These are phyloP conservation scores for Lagenorhynchus albirostris DNA, from an alignment of 2,113 vertebrate species.

Conservation along the genomic window DNA sequence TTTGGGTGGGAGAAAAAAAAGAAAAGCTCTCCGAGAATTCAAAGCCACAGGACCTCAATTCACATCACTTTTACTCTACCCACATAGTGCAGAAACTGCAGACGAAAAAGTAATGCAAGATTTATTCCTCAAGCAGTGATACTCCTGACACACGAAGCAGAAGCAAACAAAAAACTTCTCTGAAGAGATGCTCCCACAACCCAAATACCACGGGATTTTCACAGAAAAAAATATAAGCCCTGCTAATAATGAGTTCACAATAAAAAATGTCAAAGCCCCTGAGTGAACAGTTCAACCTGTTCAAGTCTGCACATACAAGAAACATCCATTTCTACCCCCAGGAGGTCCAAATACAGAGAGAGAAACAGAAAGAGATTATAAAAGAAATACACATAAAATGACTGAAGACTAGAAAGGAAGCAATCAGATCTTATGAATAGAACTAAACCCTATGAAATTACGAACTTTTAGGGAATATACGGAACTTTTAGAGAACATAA, in stretches of 20 bases:
- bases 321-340: background rate
- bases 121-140: constrained; percentile 24
- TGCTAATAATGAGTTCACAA: constrained; percentile 11
- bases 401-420: constrained; percentile 12
- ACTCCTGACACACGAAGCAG: background rate
- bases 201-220: constrained; percentile 17
- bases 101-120: constrained; percentile 29
- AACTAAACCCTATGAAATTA: background rate
- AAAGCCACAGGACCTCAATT: constrained; percentile 47
- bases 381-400: constrained; percentile 5
- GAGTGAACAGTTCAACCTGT: background rate
- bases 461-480: background rate
- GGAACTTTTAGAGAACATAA: background rate
- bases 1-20: constrained; percentile 16
- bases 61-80: constrained; percentile 41
- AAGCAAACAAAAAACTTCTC: constrained; percentile 45
- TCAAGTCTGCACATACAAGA: background rate
- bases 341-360: background rate
- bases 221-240: background rate
- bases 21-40: constrained; percentile 51
- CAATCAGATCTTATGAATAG: constrained; percentile 2
- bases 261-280: background rate
- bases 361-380: constrained; percentile 23
- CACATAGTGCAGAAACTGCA: constrained; percentile 33
- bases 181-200: background rate